Conservation (phyloP, 1,140 invertebrate genomes). For the Ceratosolen fusciceps region DNA sequence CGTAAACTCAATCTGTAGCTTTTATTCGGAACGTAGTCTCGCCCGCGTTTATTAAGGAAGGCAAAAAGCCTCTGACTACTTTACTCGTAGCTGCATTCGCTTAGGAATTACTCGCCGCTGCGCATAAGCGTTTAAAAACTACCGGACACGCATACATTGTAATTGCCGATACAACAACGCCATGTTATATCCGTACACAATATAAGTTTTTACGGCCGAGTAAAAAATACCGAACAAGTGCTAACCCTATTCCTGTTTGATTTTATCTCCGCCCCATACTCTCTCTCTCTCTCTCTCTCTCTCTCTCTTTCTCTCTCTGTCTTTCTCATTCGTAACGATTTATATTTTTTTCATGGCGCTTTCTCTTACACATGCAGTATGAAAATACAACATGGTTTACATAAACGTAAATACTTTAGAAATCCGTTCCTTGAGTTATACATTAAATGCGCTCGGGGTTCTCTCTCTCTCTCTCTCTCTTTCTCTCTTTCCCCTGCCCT, state of each 20-base stretch:
- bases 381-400: too few species aligned
- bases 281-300: slow-evolving; percentile 10
- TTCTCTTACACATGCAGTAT: not conserved
- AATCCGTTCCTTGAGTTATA: slow-evolving; percentile 53
- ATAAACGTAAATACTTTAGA: too few species aligned
- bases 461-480: slow-evolving; percentile 33
- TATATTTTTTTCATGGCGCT: too few species aligned
- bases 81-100: too few species aligned
- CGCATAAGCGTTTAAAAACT: too few species aligned
- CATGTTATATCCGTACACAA: not conserved
- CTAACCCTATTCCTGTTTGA: not conserved
- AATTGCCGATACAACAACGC: not conserved
- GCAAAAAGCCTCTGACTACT: too few species aligned
- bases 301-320: slow-evolving; percentile 4
- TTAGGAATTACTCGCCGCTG: too few species aligned
- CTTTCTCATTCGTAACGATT: slow-evolving; percentile 8
- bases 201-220: not conserved
- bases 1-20: too few species aligned
- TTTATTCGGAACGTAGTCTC: too few species aligned
- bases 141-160: not conserved
- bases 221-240: not conserved
- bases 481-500: not conserved
- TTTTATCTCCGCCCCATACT: not conserved
- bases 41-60: too few species aligned
- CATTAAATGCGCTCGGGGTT: too few species aligned